phyloP scores from a whole-genome alignment of 2,113 vertebrate species.

The Penelope pileata region DNA sequence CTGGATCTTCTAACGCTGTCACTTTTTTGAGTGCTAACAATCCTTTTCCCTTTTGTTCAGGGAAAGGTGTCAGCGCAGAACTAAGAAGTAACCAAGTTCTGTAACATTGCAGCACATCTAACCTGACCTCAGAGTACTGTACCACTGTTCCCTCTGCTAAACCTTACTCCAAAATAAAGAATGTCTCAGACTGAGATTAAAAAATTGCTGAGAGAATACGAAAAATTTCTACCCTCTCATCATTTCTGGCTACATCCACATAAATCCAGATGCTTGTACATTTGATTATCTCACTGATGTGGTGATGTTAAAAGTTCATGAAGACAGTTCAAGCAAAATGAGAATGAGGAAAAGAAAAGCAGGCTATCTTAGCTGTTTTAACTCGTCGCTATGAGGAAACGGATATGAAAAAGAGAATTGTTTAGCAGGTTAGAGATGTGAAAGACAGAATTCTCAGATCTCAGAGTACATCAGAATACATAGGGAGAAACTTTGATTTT shows the following conservation, averaged over 20 bases:
- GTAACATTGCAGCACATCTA: neutral
- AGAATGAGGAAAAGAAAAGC: neutral
- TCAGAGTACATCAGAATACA: neutral
- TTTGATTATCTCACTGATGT: neutral
- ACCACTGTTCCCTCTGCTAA: neutral
- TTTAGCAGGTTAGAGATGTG: neutral
- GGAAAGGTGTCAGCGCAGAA: neutral
- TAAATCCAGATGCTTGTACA: neutral
- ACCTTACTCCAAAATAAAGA: conserved; percentile 13
- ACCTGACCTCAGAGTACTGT: neutral
- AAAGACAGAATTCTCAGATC: neutral
- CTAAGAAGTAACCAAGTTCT: neutral
- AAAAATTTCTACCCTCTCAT: neutral
- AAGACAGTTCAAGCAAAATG: neutral
- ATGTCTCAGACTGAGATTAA: neutral
- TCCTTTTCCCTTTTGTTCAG: neutral
- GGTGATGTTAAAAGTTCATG: neutral
- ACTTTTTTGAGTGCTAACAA: neutral
- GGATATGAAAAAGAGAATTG: neutral
- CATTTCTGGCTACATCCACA: neutral
- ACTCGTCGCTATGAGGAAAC: neutral
- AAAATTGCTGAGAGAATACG: conserved; percentile 1
- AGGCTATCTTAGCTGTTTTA: neutral
- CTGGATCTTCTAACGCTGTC: neutral
- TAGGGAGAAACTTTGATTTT: neutral